Base-by-base conservation (phyloP, 2,797 vertebrate species). In the Rachycentron canadum region DNA sequence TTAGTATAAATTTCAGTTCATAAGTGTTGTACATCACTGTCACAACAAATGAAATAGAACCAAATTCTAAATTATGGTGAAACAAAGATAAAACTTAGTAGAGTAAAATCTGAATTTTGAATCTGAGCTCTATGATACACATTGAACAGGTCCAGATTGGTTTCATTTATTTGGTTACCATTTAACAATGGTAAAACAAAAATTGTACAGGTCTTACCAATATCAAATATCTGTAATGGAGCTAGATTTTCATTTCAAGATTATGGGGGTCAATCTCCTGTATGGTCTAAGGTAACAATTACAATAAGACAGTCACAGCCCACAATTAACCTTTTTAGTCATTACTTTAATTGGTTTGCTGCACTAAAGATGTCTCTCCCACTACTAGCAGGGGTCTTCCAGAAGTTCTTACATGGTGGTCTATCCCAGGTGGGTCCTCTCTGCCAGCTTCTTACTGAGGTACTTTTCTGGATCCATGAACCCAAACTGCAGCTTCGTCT, bases 321-420 rank as follows among this genome's bases (percentile, higher is more conserved):
- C 10, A 12, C 10, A 23, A 14, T 57, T 41, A 58, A 5, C 32
- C 2, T n/a, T 2, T 56, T 43, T 47, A 17, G 32, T 26, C 7
- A 14, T 34, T 40, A n/a, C 8, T 38, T 5, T 9, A 62, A n/a
- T 19, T 30, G 6, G 21, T 10, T 43, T 0, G 2, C 13, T 41
- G 30, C 50, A 45, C 49, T 57, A 11, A 53, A 40, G 11, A 53
- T 60, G 25, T 69, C 38, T 60, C n/a, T 64, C 25, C 25, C 25
- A 4, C 21, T 72, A 30, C 19, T 21, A 65, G 75, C 75, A 70
- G 65, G 47, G 26, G 12, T 66, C 25, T 41, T 41, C 26, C 34
- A 53, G 65, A 25, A 21, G n/a, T 5, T 62, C 34, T 25, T 65
- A n/a, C 53, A 36, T 7, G 21, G 26, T 55, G 61, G 21, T 47